Evolutionary conservation across 2,888 invertebrate genomes (phyloP).

Genomic region (Atrina japonica): DNA sequence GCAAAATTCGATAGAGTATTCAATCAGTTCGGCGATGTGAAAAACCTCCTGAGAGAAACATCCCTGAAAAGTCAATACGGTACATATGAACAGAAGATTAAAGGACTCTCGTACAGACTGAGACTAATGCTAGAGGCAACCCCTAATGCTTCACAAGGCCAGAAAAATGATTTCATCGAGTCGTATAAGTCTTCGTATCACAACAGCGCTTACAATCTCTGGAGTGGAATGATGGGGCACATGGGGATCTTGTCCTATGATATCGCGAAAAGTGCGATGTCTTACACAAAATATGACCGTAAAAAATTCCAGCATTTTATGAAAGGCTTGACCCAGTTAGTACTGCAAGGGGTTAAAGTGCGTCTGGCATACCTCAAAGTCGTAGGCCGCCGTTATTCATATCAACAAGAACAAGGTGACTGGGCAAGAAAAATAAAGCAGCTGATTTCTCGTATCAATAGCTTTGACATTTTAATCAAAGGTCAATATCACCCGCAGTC

Average conservation of each 20-base stretch:
- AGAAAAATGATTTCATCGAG: background rate
- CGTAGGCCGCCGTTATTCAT: background rate
- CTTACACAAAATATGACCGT: conserved; percentile 7
- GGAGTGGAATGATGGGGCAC: background rate
- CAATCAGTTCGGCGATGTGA: background rate
- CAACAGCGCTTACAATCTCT: background rate
- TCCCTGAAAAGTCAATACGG: background rate
- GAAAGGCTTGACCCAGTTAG: background rate
- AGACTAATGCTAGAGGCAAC: conserved; percentile 1
- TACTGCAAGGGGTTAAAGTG: conserved; percentile 8
- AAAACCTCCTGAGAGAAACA: background rate
- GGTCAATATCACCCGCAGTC: background rate
- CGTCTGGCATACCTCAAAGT: conserved; percentile 2
- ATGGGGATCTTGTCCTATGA: background rate
- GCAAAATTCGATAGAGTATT: conserved; percentile 7
- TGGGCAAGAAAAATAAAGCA: conserved; percentile 13
- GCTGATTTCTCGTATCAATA: background rate
- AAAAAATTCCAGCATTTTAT: conserved; percentile 7
- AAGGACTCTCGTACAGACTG: conserved; percentile 3
- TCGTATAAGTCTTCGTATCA: background rate
- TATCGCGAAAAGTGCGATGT: conserved; percentile 3
- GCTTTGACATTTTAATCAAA: background rate
- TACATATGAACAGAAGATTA: conserved; percentile 3
- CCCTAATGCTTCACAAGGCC: background rate
- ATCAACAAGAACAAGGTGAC: background rate